Base-by-base conservation (phyloP, 1,140 invertebrate genomes). In the Harpegnathos saltator region DNA sequence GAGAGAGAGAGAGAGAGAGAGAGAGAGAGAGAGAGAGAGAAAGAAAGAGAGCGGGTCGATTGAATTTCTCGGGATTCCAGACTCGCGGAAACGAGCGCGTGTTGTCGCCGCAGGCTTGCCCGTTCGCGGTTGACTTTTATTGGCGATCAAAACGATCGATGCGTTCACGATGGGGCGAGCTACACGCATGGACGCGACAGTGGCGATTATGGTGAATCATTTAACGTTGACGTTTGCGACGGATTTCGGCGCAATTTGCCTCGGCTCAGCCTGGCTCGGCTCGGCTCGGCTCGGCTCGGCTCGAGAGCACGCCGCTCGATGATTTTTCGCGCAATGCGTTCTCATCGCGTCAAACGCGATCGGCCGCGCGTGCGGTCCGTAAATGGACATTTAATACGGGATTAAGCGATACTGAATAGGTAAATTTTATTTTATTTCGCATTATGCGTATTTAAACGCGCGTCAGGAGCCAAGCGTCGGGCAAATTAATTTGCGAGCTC, bases 371-470 rank as follows among this genome's bases (percentile, higher is more conserved):
- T 22, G 9, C 61, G 69, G n/a, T n/a, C 69, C 52, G 65, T 71
- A 71, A 69, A 58, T 80, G 68, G 33, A 80, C 71, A 38, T 80
- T 80, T 71, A 71, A 80, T 80, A 54, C 15, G 33, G 52, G 22
- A 80, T 80, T 80, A 71, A 80, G 59, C n/a, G 66, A 59, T 58
- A 54, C 38, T 80, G 52, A 80, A 80, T 80, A 71, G 71, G 75
- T 80, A 80, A 80, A 80, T 80, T 80, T 80, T 80, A 80, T 80
- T 80, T 80, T 80, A 80, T 80, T 80, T 80, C 22, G 24, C 75
- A 80, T 80, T 69, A 80, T n/a, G 22, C 54, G 52, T 15, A 80
- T 80, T 80, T 71, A 80, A 80, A 80, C 71, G 69, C 48, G n/a
- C 65, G 71, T 80, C 38, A 9, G 22, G 29, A 48, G 75, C 38